A percentile compares a stretch with the other conserved stretches of the same genome.
phyloP scores from a whole-genome alignment of 2,888 invertebrate species.

The Acanthosoma haemorrhoidale region DNA sequence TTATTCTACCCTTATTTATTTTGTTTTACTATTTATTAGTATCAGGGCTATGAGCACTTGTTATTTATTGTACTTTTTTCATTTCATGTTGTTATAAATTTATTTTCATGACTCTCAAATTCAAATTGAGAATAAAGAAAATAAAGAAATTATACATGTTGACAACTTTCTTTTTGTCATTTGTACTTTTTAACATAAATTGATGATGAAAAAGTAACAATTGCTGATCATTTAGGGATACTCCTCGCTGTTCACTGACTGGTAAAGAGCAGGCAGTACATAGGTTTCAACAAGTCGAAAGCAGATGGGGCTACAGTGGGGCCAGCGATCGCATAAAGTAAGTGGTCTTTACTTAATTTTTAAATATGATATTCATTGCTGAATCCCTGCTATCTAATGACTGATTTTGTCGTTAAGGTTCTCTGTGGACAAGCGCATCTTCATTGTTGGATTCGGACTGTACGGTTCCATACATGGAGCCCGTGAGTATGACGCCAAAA shows the following conservation, averaged over 20 bases:
- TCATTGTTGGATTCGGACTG: constrained; percentile 76
- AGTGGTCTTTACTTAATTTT: constrained; percentile 9
- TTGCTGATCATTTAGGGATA: constrained; percentile 47
- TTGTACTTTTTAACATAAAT: background rate
- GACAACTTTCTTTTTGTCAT: background rate
- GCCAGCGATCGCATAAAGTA: constrained; percentile 72
- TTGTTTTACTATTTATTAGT: too few species aligned
- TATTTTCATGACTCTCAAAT: too few species aligned
- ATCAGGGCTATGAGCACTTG: too few species aligned
- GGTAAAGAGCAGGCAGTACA: constrained; percentile 65
- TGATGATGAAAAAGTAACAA: background rate
- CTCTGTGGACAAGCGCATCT: constrained; percentile 71
- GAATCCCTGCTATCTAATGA: background rate
- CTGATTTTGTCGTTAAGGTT: constrained; percentile 53
- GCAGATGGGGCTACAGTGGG: constrained; percentile 78
- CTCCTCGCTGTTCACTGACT: constrained; percentile 69
- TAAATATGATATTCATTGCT: background rate
- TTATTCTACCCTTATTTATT: too few species aligned
- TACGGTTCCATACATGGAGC: constrained; percentile 75
- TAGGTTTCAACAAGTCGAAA: constrained; percentile 69
- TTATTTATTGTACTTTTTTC: too few species aligned
- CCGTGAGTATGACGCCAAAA: constrained; percentile 65
- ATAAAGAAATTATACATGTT: background rate
- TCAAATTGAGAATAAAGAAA: background rate
- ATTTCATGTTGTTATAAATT: too few species aligned